Percentiles rank a stretch among this genome's conserved stretches.
phyloP scores from a whole-genome alignment of 1,140 invertebrate species.

The Bombus superbus region DNA sequence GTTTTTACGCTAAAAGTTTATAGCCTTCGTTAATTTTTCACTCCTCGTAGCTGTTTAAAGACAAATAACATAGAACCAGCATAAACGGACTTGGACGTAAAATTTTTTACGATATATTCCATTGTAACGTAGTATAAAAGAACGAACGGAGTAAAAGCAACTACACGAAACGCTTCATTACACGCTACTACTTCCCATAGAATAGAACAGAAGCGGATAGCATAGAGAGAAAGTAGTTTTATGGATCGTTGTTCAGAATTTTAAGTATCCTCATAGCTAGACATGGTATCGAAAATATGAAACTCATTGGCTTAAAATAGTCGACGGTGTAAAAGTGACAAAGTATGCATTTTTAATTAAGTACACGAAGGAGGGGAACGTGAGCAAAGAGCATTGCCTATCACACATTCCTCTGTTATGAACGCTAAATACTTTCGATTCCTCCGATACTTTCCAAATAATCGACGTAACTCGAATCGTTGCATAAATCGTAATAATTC shows the following conservation, averaged over 20 bases:
- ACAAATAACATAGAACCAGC: not conserved
- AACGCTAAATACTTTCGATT: not conserved
- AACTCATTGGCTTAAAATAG: not conserved
- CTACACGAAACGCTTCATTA: not conserved
- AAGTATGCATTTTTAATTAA: conserved; percentile 37
- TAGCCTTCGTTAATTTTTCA: not conserved
- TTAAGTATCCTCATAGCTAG: conserved; percentile 46
- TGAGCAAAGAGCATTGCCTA: not conserved
- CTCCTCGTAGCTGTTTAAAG: not conserved
- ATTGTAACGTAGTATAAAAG: too few species aligned
- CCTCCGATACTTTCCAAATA: not conserved
- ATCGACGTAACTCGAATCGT: not conserved
- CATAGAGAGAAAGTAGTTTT: conserved; percentile 57
- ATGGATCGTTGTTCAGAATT: conserved; percentile 54
- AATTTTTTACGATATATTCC: not conserved
- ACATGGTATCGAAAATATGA: conserved; percentile 32
- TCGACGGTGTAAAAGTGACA: conserved; percentile 9
- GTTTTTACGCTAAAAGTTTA: not conserved
- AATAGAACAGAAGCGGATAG: conserved; percentile 18
- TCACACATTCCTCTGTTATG: too few species aligned
- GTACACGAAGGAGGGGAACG: not conserved
- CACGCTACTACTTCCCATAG: not conserved
- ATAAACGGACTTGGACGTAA: not conserved
- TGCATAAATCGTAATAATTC: not conserved
- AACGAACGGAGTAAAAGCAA: too few species aligned